These are phyloP conservation scores for Aptenodytes patagonicus DNA, from an alignment of 2,113 vertebrate genomes.

Conservation along the genomic window DNA sequence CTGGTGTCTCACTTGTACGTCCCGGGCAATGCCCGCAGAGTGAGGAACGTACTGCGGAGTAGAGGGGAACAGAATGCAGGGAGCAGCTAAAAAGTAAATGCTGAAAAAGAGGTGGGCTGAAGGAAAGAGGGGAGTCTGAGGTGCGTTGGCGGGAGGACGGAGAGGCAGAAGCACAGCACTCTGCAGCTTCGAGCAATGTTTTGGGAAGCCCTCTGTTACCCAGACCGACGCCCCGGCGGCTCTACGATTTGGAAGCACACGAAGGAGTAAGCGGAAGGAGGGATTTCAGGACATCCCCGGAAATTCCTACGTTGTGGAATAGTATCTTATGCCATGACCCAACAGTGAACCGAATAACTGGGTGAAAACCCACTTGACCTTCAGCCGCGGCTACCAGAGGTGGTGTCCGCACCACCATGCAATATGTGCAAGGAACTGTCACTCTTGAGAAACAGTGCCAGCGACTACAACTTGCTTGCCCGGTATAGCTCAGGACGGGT, in stretches of 20 bases:
- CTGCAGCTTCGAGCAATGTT: not conserved
- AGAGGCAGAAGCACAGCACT: not conserved
- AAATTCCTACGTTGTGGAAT: not conserved
- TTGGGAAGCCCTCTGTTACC: not conserved
- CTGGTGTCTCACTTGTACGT: not conserved
- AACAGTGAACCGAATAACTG: accelerated
- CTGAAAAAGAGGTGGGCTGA: not conserved
- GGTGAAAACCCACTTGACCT: not conserved
- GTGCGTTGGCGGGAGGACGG: accelerated
- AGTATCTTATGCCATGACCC: not conserved
- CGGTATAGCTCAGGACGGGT: accelerated
- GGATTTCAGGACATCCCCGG: not conserved
- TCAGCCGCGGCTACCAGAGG: not conserved
- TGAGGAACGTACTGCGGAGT: accelerated
- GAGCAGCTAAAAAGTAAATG: not conserved
- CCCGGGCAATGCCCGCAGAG: not conserved
- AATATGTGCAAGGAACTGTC: accelerated
- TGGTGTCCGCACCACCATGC: accelerated
- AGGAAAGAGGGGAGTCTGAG: not conserved
- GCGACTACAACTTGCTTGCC: too few species aligned
- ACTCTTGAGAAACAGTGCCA: not conserved
- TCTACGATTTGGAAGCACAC: not conserved
- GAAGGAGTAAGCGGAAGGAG: not conserved
- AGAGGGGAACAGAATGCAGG: accelerated
- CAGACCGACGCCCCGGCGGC: not conserved